These are phyloP conservation scores for Hephaestus fuliginosus DNA, from an alignment of 2,797 vertebrate genomes.

Conservation along the genomic window DNA sequence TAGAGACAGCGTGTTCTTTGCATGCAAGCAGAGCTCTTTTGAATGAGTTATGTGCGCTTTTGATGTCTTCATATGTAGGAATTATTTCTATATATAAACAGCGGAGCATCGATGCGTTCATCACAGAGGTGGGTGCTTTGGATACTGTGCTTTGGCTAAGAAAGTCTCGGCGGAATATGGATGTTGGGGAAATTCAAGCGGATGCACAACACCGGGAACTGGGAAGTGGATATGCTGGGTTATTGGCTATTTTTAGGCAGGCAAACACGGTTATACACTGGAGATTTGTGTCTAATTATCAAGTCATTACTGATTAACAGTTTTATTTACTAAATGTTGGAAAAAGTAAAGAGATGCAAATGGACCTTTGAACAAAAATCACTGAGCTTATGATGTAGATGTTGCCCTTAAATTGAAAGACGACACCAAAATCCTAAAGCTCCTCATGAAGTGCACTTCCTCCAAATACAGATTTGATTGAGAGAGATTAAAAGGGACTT, in stretches of 20 bases:
- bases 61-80: constrained; percentile 42
- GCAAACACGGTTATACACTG: not conserved
- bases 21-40: constrained; percentile 9
- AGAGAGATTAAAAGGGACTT: not conserved
- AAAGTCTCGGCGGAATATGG: constrained; percentile 22
- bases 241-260: not conserved
- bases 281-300: not conserved
- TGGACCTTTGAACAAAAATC: not conserved
- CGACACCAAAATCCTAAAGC: not conserved
- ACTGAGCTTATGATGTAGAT: not conserved
- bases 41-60: constrained; percentile 14
- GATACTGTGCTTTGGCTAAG: constrained; percentile 9
- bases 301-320: no score
- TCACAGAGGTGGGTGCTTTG: constrained; percentile 25
- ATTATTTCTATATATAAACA: constrained; percentile 58
- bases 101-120: constrained; percentile 30
- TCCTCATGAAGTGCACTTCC: not conserved
- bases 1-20: not conserved
- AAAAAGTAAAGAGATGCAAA: not conserved
- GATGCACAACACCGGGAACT: constrained; percentile 12
- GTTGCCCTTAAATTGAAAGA: not conserved
- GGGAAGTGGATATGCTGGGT: not conserved
- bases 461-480: not conserved
- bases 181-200: constrained; percentile 31
- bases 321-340: not conserved